These are phyloP conservation scores for Gallinago undulata DNA, from an alignment of 2,113 vertebrate species.

Conservation along the genomic window DNA sequence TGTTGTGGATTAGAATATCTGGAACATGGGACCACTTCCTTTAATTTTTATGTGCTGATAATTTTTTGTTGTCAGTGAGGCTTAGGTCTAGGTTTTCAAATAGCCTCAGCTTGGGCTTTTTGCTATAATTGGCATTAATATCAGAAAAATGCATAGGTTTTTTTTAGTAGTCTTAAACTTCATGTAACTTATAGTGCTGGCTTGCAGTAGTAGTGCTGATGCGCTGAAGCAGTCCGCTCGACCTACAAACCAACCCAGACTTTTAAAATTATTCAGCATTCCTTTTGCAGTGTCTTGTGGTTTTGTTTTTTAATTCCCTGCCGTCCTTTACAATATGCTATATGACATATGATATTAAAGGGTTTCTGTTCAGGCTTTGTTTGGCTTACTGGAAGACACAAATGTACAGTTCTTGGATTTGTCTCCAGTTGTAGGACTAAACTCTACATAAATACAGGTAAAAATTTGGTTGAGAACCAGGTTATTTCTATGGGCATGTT, in stretches of 20 bases:
- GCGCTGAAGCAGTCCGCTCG: not conserved
- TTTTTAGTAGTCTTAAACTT: not conserved
- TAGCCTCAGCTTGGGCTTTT: not conserved
- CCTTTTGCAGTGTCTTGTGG: not conserved
- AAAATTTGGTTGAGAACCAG: not conserved
- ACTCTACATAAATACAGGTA: not conserved
- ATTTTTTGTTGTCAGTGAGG: not conserved
- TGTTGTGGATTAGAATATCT: conserved; percentile 15
- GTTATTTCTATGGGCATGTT: not conserved
- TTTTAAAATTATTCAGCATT: not conserved
- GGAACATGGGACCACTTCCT: not conserved
- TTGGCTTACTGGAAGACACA: not conserved
- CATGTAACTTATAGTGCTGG: not conserved
- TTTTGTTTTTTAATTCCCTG: not conserved
- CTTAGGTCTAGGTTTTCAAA: not conserved
- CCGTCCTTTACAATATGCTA: not conserved
- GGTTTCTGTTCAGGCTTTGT: not conserved
- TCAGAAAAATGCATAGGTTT: not conserved
- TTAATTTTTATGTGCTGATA: not conserved
- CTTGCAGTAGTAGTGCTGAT: not conserved
- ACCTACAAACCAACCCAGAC: not conserved
- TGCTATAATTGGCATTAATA: not conserved
- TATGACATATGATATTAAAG: not conserved
- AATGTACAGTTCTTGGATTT: not conserved
- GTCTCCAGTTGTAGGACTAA: not conserved